These are phyloP conservation scores for Picathartes gymnocephalus DNA, from an alignment of 2,113 vertebrate genomes.

Conservation along the genomic window DNA sequence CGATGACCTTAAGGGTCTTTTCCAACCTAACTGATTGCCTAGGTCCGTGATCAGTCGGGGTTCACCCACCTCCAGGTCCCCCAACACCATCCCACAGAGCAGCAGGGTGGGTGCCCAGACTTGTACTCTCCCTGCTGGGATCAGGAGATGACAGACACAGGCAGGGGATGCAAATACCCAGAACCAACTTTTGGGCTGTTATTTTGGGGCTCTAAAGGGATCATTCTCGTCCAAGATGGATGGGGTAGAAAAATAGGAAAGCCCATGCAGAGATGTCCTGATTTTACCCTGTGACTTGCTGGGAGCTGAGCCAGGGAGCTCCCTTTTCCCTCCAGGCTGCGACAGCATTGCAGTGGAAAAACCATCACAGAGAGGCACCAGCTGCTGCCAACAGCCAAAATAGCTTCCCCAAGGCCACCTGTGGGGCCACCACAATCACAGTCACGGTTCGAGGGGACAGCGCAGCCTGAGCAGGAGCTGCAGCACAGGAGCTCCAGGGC, in stretches of 20 bases:
- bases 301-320: neutral
- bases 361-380: neutral
- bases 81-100: fast-evolving
- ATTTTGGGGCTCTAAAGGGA: neutral
- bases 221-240: neutral
- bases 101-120: too few relatives aligned
- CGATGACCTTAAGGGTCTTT: neutral
- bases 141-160: neutral
- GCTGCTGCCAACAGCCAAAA: neutral
- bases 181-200: neutral
- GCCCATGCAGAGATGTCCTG: neutral
- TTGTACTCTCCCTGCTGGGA: neutral
- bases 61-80: neutral
- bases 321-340: fast-evolving
- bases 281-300: neutral
- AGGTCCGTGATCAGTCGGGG: neutral
- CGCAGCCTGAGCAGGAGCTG: neutral
- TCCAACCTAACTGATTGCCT: neutral
- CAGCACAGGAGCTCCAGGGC: neutral
- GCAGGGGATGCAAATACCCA: neutral
- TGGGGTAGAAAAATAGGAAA: neutral
- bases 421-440: neutral
- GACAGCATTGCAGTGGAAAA: neutral
- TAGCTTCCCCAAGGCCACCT: fast-evolving
- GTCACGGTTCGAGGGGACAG: fast-evolving